Evolutionary conservation across 2,888 invertebrate genomes (phyloP).

Genomic region (Volucella inanis): DNA sequence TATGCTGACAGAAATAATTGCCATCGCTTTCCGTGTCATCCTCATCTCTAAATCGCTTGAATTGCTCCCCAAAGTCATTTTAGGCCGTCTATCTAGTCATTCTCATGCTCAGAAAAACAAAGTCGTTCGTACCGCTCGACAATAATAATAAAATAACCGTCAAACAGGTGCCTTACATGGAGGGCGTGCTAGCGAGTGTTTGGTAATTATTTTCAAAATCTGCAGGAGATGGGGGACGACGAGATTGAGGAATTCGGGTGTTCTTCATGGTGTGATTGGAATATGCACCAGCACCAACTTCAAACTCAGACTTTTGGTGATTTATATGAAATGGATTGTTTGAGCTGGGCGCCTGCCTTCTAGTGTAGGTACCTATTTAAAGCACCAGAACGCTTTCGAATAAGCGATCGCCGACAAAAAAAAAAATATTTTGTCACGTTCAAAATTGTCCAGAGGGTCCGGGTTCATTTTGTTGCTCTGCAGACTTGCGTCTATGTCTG

Average conservation of each 20-base stretch:
- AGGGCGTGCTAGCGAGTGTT: conserved; percentile 55
- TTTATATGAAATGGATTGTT: conserved; percentile 72
- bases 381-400: conserved; percentile 31
- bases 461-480: neutral
- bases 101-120: neutral
- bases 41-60: conserved; percentile 58
- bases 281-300: conserved; percentile 47
- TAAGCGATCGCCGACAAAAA: neutral
- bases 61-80: conserved; percentile 64
- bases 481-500: neutral
- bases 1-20: conserved; percentile 75
- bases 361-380: conserved; percentile 55
- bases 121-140: conserved; percentile 38
- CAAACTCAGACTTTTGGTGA: conserved; percentile 31
- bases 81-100: conserved; percentile 10
- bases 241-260: conserved; percentile 14
- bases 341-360: conserved; percentile 15
- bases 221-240: conserved; percentile 11
- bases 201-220: conserved; percentile 61
- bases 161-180: conserved; percentile 71
- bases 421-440: conserved; percentile 74
- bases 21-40: conserved; percentile 64
- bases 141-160: conserved; percentile 74
- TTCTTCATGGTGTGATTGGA: conserved; percentile 30
- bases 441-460: conserved; percentile 55